Percentiles rank a stretch among this genome's conserved stretches.
These are phyloP conservation scores for Agrotis segetum DNA, from an alignment of 2,888 invertebrate species.

Conservation along the genomic window DNA sequence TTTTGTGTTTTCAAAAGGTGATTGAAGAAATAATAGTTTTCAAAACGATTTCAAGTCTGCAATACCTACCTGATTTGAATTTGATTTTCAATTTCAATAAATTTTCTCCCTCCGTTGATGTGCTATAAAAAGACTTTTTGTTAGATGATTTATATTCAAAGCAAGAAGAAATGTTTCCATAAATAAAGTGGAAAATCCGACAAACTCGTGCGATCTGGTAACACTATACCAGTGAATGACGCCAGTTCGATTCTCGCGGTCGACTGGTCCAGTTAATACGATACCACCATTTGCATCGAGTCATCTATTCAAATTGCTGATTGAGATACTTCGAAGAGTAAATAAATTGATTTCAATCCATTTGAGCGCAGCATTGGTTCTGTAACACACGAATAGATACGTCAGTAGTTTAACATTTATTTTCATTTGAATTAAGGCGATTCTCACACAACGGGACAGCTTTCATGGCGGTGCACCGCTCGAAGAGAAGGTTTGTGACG, in stretches of 20 bases:
- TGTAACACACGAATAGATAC: slow-evolving; percentile 51
- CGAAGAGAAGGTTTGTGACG: no score
- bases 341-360: slow-evolving; percentile 71
- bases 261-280: slow-evolving; percentile 73
- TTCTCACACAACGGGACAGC: no score
- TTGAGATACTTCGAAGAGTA: slow-evolving; percentile 72
- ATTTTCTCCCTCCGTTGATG: background rate
- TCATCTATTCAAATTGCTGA: slow-evolving; percentile 70
- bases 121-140: no score
- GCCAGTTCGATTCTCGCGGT: slow-evolving; percentile 69
- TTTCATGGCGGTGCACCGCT: no score
- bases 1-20: background rate
- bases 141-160: no score
- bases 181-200: slow-evolving; percentile 24
- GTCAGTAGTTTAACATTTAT: slow-evolving; percentile 41
- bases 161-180: background rate
- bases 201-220: slow-evolving; percentile 10
- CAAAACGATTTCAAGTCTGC: background rate
- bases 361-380: slow-evolving; percentile 52
- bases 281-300: slow-evolving; percentile 70
- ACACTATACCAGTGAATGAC: slow-evolving; percentile 66
- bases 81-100: background rate
- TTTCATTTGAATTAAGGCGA: slow-evolving; percentile 37
- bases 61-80: background rate
- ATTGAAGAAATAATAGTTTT: background rate